A percentile compares a stretch with the other conserved stretches of the same genome.
Conservation (phyloP, 2,888 invertebrate genomes). For the Prenolepis imparis region DNA sequence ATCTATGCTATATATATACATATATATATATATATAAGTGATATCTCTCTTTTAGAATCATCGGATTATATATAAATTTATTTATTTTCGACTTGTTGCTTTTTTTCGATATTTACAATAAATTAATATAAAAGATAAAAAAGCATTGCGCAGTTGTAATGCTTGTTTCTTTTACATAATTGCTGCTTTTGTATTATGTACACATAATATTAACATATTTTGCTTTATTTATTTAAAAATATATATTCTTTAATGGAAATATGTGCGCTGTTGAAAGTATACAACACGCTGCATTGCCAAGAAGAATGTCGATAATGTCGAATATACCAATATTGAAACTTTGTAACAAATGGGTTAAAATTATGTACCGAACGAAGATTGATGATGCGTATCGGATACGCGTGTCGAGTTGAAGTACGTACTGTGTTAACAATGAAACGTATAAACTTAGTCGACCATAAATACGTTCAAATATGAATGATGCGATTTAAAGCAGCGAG, state of each 20-base stretch:
- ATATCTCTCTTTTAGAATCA: not conserved
- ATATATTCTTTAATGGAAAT: slow-evolving; percentile 4
- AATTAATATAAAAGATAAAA: not conserved
- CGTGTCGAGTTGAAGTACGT: slow-evolving; percentile 33
- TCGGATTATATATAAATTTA: not conserved
- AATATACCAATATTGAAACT: slow-evolving; percentile 52
- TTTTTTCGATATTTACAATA: not conserved
- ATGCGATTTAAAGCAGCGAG: slow-evolving; percentile 9
- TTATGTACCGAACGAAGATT: slow-evolving; percentile 46
- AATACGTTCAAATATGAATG: slow-evolving; percentile 53
- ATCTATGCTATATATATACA: no score
- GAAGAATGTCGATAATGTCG: slow-evolving; percentile 37
- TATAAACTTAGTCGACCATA: slow-evolving; percentile 47
- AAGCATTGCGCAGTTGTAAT: not conserved
- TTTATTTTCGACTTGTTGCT: not conserved
- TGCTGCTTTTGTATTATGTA: not conserved
- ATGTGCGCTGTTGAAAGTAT: not conserved
- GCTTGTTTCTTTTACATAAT: not conserved
- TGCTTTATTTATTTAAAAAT: not conserved
- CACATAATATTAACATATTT: slow-evolving; percentile 22
- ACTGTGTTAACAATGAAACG: slow-evolving; percentile 51
- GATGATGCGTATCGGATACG: slow-evolving; percentile 45
- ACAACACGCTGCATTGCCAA: not conserved
- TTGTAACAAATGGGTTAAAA: slow-evolving; percentile 50
- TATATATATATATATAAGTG: no score